A percentile compares a stretch with the other conserved stretches of the same genome.
Conservation (phyloP, 2,888 invertebrate species). For the Clitarchus hookeri region DNA sequence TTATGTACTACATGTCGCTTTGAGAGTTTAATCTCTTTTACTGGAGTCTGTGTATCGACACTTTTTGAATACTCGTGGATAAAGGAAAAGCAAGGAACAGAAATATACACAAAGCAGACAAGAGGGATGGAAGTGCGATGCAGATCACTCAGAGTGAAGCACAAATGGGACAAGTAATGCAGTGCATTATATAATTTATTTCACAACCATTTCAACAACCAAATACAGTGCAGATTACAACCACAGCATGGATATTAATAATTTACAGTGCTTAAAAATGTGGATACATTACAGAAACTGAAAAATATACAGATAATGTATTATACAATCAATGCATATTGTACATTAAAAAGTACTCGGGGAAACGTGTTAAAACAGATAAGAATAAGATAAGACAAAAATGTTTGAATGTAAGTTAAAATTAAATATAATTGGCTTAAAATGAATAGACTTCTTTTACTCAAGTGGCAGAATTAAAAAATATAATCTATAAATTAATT, state of each 20-base stretch:
- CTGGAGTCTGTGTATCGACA: background rate
- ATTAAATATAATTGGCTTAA: background rate
- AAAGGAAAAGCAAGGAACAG: background rate
- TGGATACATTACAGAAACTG: background rate
- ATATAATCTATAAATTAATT: background rate
- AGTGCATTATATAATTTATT: constrained; percentile 19
- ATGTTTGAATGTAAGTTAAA: background rate
- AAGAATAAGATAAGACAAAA: no score
- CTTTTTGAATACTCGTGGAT: background rate
- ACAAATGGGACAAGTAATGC: constrained; percentile 17
- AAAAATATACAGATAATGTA: background rate
- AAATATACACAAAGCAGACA: constrained; percentile 14
- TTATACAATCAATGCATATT: background rate
- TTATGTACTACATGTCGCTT: background rate
- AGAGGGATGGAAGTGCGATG: background rate
- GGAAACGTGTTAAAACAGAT: background rate
- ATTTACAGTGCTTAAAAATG: background rate
- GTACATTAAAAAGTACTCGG: background rate
- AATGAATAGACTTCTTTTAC: background rate
- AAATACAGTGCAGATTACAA: background rate
- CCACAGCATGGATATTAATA: constrained; percentile 3
- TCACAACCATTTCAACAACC: constrained; percentile 18
- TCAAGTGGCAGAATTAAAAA: background rate
- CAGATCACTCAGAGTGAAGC: background rate
- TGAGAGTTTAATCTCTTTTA: background rate